Evolutionary conservation across 35 echinoderm and acorn worm genomes (phyloP), one percentile per base, ranked within the genome.

Genomic region (Ophioderma brevispina): DNA sequence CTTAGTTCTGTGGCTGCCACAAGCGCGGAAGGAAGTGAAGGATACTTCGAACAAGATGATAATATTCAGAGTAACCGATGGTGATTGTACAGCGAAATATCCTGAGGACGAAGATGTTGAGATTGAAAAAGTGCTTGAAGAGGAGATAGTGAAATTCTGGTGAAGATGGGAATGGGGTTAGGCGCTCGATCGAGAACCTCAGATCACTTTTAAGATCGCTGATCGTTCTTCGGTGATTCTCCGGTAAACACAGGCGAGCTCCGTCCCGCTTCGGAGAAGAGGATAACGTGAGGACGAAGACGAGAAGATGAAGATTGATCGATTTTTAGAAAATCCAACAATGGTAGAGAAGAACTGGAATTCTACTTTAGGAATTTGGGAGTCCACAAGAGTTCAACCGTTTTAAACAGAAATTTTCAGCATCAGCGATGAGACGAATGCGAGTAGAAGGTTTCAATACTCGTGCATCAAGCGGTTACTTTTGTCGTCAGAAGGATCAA

Each of bases 321-420:
- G 94, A 21, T 85, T 96, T 30, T 81, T 96, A 13, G 94, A 96
- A 39, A 96, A 96, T 78, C 80, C 86, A 14, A 63, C 84, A 39
- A 87, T 95, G 3, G 52, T 85, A 21, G 64, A 95, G 30, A 84
- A 95, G n/a, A 30, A 85, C 76, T 55, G 41, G 33, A 28, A 38
- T 25, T 84, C 75, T 17, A 78, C 40, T 23, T 32, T 34, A 36
- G 36, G 40, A 40, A 31, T 31, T 1, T 36, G 31, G 25, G 37
- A 75, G 15, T 85, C 70, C 31, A 77, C 76, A 11, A n/a, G n/a
- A n/a, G n/a, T n/a, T n/a, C n/a, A n/a, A n/a, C n/a, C n/a, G n/a
- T 55, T 96, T 23, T n/a, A n/a, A n/a, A 64, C 76, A 0, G 90
- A 87, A 1, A 84, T 96, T 35, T 40, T 85, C 15, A 82, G 86